A percentile compares a stretch with the other conserved stretches of the same genome.
These are phyloP conservation scores for Lycodopsis pacificus DNA, from an alignment of 2,797 vertebrate species.

Conservation along the genomic window DNA sequence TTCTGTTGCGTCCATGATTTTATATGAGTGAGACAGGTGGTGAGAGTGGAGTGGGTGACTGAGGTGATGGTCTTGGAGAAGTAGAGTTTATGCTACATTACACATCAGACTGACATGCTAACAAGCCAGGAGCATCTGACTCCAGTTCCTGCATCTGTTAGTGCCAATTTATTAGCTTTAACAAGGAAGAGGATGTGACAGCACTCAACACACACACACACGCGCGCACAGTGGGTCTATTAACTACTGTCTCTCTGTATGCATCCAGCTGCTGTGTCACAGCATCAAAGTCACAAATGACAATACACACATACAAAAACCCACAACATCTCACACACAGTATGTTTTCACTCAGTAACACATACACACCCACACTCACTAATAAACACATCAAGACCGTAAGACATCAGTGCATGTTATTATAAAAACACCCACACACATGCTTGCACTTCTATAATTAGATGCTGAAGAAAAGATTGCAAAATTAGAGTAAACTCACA, in stretches of 20 bases:
- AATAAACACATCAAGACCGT: background rate
- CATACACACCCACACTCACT: background rate
- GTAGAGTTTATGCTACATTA: conserved; percentile 30
- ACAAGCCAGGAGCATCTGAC: conserved; percentile 35
- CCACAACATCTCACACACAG: background rate
- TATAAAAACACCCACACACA: background rate
- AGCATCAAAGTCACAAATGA: conserved; percentile 4
- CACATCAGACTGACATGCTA: conserved; percentile 32
- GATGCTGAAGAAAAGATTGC: conserved; percentile 1
- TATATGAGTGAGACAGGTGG: too few species aligned
- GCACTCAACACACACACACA: conserved; percentile 11
- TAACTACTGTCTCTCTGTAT: background rate
- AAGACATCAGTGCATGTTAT: background rate
- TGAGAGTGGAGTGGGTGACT: too few species aligned
- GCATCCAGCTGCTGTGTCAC: conserved; percentile 1
- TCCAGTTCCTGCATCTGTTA: conserved; percentile 15
- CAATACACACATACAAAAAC: background rate
- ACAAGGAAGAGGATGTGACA: conserved; percentile 30
- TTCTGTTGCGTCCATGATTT: too few species aligned
- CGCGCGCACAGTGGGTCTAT: background rate
- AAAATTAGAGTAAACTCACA: background rate
- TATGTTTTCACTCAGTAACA: background rate
- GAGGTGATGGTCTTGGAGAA: too few species aligned
- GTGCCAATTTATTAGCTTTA: conserved; percentile 14
- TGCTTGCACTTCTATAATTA: conserved; percentile 3